Evolutionary conservation across 2,113 vertebrate species (phyloP), one percentile per base, ranked within the genome.

Genomic region (Cyrtonyx montezumae): DNA sequence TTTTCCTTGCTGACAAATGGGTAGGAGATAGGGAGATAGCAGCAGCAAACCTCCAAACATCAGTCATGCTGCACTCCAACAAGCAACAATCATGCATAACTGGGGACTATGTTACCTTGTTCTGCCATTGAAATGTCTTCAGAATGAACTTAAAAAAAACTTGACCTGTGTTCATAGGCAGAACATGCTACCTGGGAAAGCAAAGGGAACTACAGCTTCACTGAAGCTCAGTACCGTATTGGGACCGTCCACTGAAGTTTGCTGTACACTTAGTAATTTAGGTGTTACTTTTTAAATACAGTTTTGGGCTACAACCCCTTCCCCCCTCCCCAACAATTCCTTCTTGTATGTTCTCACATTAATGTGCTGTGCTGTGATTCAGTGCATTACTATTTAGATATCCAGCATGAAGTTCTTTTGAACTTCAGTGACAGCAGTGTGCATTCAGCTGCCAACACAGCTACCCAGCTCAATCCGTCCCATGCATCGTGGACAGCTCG

Each of bases 41-140:
- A 95, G 48, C 65, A 90, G 56, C 26, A 93, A 88, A 42, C 37
- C 69, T 84, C 92, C 73, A 61, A 91, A 71, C 88, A 90, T 90
- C 46, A 93, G 88, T 79, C 83, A 94, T 1, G 0, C 43, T 68
- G 48, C 83, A 83, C 90, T 86, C 69, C 46, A 90, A 26, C 63
- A 88, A 80, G 82, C 67, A 93, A 67, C n/a, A 78, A 84, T 86
- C 88, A 71, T 40, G 70, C 61, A 19, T 77, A 70, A 70, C 51
- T 19, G 85, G 42, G 83, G 88, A 55, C 69, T 89, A 59, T 84
- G 61, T 80, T 87, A 80, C 76, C 82, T 77, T 45, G 58, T 67
- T 88, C 42, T 36, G 63, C 69, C 22, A 22, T 8, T 74, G 61
- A 48, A 46, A 80, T 90, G 87, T 74, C 56, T n/a, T 21, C 86